Base-by-base conservation (phyloP, 2,113 vertebrate species). In the Hylia prasina region DNA sequence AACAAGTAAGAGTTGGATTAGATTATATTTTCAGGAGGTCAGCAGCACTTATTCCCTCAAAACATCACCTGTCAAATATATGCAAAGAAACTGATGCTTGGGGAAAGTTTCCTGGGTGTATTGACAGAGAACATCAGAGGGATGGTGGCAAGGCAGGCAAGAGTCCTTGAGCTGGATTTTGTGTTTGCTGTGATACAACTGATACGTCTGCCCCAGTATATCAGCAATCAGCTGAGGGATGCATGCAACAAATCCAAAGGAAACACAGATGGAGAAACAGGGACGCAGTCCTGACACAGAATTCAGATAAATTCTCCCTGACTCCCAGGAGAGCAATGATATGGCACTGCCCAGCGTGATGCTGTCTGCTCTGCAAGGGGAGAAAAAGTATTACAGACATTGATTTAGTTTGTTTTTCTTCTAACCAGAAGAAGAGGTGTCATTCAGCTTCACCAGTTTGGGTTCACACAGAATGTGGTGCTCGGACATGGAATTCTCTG, bases 121-220 rank as follows among this genome's bases (percentile, higher is more conserved):
- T 2, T 35, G 40, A 64, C 35, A 68, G 44, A 35, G 60, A n/a
- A 78, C 40, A 37, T 8, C 13, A 39, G 48, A 0, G 0, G 4
- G 31, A 56, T 8, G 2, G 22, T 16, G 9, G 27, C 31, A 71
- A 75, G 35, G 13, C 9, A 47, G 78, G 11, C 10, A 33, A 42
- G 64, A 39, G 39, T 19, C 22, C 21, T 54, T 2, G 1, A 48
- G 45, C 45, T n/a, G 15, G 28, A 58, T 18, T 37, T 2, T 33
- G 47, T 4, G 9, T 40, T 37, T 80, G 63, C 64, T 68, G 48
- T 14, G 23, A 63, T 42, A 82, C 33, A 42, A 42, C 12, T 6
- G 28, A 57, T 6, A 5, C 3, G 3, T 17, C n/a, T 15, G 28
- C n/a, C 9, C 37, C 14, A 21, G 14, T 1, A 6, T 7, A 24